Conservation (phyloP, 1,140 invertebrate genomes). For the Coenobita brevimanus region DNA sequence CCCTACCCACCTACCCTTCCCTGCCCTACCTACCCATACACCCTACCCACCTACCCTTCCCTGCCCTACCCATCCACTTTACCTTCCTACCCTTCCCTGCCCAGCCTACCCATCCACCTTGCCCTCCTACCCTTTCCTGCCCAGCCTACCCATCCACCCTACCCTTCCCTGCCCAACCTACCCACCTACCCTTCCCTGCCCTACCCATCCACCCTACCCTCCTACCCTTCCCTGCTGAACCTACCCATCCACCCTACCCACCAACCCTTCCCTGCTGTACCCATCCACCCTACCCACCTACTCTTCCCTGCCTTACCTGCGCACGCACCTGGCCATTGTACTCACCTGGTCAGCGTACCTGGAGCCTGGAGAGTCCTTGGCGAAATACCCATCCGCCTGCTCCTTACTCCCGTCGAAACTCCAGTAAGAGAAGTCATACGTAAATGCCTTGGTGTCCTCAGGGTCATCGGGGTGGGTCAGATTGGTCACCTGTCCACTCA, state of each 20-base stretch:
- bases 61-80: neutral
- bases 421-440: slow-evolving; percentile 80
- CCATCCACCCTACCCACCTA: too few species aligned
- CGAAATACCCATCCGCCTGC: slow-evolving; percentile 75
- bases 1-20: too few species aligned
- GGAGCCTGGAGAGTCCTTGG: slow-evolving; percentile 72
- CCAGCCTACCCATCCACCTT: too few species aligned
- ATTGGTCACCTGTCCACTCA: slow-evolving; percentile 76
- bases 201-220: too few species aligned
- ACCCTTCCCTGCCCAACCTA: neutral
- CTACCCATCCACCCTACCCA: too few species aligned
- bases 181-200: neutral
- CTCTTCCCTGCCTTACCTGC: too few species aligned
- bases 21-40: too few species aligned
- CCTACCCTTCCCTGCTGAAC: too few species aligned
- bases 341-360: slow-evolving; percentile 77
- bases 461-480: slow-evolving; percentile 76
- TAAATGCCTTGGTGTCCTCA: slow-evolving; percentile 76
- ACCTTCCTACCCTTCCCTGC: neutral
- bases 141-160: neutral
- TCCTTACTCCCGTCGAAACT: slow-evolving; percentile 79
- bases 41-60: too few species aligned
- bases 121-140: neutral
- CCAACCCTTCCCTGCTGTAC: too few species aligned
- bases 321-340: too few species aligned